Base-by-base conservation (phyloP, 1,140 invertebrate genomes). In the Brachionus manjavacas region DNA sequence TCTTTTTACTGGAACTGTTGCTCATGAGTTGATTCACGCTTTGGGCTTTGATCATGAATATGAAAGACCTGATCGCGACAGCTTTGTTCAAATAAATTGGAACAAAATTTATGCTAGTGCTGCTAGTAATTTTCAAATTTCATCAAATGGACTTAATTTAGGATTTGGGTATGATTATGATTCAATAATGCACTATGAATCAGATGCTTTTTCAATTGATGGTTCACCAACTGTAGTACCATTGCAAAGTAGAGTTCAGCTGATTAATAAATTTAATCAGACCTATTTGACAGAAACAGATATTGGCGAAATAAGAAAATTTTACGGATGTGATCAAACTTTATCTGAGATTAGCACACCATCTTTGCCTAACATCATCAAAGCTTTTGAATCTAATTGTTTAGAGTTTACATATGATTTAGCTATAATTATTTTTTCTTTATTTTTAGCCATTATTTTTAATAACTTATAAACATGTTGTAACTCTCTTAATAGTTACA, bases 31-130 rank as follows among this genome's bases (percentile, higher is more conserved):
- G 80, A 97, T 97, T 9, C 97, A 99, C 90, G 97, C 98, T 80
- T 96, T 99, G 6, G 96, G 96, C 76, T 98, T 98, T 89, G 97
- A 95, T 95, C 96, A 99, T 88, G 96, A 99, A 89, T 97, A 99
- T 88, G 99, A 97, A 0, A 91, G 97, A 66, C 96, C 97, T 0
- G 97, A 99, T 90, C 90, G 97, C 68, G 96, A 99, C 87, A 92
- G 94, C 9, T 90, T 91, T 85, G 90, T 90, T 39, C 28, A 12
- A 72, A 72, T 72, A n/a, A 35, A 72, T 72, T 72, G 7, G 28
- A 28, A 6, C 14, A 72, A 72, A 16, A 72, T 72, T 72, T 11
- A 23, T 12, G 1, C 23, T 8, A 11, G 28, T 72, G 52, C 20
- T 11, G 4, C 28, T 0, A 25, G 23, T 4, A 52, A 52, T 55